These are phyloP conservation scores for Bubo scandiacus DNA, from an alignment of 2,113 vertebrate genomes.

Conservation along the genomic window DNA sequence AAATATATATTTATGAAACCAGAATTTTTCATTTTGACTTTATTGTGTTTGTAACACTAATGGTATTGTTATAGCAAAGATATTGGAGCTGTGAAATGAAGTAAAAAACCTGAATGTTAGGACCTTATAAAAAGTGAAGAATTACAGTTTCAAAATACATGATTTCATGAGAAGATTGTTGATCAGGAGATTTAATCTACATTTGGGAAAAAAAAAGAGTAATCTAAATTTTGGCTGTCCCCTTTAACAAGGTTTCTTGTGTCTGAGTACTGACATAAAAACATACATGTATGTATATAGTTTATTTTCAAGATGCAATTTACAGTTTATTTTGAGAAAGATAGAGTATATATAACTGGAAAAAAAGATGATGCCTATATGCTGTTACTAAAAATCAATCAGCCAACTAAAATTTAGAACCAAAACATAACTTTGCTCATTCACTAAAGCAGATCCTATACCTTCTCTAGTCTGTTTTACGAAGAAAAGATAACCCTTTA, in stretches of 20 bases:
- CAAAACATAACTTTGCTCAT: background rate
- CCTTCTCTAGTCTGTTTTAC: background rate
- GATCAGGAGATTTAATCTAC: background rate
- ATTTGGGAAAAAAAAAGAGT: background rate
- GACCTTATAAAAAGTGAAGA: background rate
- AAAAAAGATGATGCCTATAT: background rate
- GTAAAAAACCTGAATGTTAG: background rate
- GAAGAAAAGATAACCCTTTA: background rate
- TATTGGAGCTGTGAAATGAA: background rate
- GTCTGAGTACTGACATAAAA: background rate
- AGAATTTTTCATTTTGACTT: background rate
- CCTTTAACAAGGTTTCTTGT: background rate
- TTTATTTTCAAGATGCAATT: background rate
- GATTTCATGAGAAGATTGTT: background rate
- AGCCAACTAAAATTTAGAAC: background rate
- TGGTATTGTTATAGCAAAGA: background rate
- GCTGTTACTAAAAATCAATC: background rate
- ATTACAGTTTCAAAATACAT: background rate
- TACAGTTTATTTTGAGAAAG: background rate
- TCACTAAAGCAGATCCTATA: background rate
- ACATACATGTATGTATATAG: background rate
- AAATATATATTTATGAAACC: background rate
- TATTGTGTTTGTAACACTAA: background rate
- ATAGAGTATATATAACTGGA: background rate
- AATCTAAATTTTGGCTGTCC: background rate